Percentiles rank a stretch among this genome's conserved stretches.
Evolutionary conservation across 2,113 vertebrate species (phyloP).

Genomic region (human (Homo sapiens)): GRCh38 chr9:1402501-1403000

Average conservation of each 20-base stretch:
- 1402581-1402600: background rate
- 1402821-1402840: background rate
- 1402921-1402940: background rate
- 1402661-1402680: background rate
- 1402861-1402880: background rate
- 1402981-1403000: background rate
- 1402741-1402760: background rate
- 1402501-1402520: background rate
- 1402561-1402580: background rate
- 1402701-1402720: background rate
- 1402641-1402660: background rate
- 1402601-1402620: background rate
- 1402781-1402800: background rate
- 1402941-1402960: background rate
- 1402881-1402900: background rate
- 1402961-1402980: background rate
- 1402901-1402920: background rate
- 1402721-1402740: constrained; percentile 34
- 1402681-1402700: background rate
- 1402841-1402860: background rate
- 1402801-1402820: background rate
- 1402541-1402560: background rate
- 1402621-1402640: background rate
- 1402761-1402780: background rate
- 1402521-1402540: background rate